Percentiles rank a stretch among this genome's conserved stretches.
Evolutionary conservation across 2,113 vertebrate species (phyloP).

Genomic region (Leuciscus idus): DNA sequence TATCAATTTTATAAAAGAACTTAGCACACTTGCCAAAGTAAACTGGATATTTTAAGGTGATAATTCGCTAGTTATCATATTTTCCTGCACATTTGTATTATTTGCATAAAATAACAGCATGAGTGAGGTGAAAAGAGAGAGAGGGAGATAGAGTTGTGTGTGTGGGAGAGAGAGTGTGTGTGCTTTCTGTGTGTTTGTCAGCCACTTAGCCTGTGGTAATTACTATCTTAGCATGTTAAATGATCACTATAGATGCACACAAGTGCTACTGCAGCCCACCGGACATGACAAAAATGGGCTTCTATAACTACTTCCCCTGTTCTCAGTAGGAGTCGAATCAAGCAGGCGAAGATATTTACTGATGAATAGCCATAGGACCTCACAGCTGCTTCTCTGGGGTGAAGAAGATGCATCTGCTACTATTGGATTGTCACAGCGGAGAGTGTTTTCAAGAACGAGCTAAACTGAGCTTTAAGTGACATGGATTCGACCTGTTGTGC

Average conservation of each 20-base stretch:
- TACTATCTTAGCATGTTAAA: conserved; percentile 67
- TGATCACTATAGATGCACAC: conserved; percentile 62
- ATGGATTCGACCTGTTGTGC: background rate
- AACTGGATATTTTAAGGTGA: background rate
- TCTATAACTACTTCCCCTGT: conserved; percentile 48
- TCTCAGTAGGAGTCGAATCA: conserved; percentile 49
- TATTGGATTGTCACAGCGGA: conserved; percentile 31
- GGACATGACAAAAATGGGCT: conserved; percentile 58
- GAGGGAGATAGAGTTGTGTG: conserved; percentile 11
- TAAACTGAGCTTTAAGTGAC: background rate
- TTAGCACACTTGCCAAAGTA: background rate
- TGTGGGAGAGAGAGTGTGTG: background rate
- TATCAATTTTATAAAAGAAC: background rate
- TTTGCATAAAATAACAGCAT: conserved; percentile 52
- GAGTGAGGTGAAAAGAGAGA: conserved; percentile 31
- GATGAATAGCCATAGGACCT: conserved; percentile 48
- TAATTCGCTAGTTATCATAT: conserved; percentile 4
- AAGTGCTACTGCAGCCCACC: conserved; percentile 61
- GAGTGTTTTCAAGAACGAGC: background rate
- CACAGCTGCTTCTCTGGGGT: conserved; percentile 53
- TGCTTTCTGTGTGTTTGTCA: conserved; percentile 51
- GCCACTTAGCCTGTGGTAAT: conserved; percentile 60
- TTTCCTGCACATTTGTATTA: conserved; percentile 15
- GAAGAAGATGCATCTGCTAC: conserved; percentile 49
- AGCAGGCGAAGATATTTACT: conserved; percentile 41